A percentile compares a stretch with the other conserved stretches of the same genome.
These are phyloP conservation scores for Alcis repandata DNA, from an alignment of 2,888 invertebrate species.

Conservation along the genomic window DNA sequence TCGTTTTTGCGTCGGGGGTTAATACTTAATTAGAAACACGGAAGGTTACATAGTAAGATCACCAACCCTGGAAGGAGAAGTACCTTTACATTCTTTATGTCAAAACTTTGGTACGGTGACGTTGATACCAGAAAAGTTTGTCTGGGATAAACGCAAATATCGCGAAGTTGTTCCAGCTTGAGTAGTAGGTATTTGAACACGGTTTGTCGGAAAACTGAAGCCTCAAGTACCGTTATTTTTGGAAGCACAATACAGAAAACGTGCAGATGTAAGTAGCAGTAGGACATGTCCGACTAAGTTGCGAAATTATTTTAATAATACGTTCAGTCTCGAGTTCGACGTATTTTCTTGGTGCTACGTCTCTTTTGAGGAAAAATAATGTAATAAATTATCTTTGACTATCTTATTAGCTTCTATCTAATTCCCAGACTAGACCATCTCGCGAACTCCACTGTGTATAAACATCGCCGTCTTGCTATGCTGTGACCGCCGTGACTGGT, in stretches of 20 bases:
- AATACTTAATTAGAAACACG: no score
- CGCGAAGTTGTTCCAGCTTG: not conserved
- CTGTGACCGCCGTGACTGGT: constrained; percentile 28
- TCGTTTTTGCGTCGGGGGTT: no score
- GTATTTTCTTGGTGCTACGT: not conserved
- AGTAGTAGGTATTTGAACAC: not conserved
- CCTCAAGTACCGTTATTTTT: constrained; percentile 30
- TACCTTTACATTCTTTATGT: no score
- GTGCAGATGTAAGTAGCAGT: constrained; percentile 10
- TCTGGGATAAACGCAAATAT: not conserved
- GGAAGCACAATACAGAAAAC: constrained; percentile 13
- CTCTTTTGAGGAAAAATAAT: no score
- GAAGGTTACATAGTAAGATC: no score
- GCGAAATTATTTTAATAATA: no score
- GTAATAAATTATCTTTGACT: no score
- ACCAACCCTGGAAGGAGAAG: no score
- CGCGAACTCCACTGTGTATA: not conserved
- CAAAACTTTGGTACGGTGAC: no score
- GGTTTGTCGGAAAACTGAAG: constrained; percentile 10
- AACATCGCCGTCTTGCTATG: constrained; percentile 16
- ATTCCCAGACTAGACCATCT: not conserved
- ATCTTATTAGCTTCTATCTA: not conserved
- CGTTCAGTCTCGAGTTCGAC: not conserved
- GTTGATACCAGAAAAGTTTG: not conserved
- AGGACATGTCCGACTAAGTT: not conserved